Conservation (phyloP, 1,140 invertebrate species). For the Conus ventricosus region DNA sequence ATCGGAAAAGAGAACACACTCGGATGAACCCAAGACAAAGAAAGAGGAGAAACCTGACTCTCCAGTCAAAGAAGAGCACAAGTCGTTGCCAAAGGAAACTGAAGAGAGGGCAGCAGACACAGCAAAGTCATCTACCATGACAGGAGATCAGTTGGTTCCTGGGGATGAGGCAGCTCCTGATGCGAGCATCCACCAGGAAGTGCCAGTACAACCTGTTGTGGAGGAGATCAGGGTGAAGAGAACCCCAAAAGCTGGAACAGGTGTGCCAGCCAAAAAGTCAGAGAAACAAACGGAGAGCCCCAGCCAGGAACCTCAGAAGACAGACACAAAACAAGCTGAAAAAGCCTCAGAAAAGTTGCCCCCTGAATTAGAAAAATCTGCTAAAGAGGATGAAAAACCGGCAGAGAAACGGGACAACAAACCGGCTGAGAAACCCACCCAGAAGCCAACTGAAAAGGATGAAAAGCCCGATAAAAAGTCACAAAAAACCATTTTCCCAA, state of each 20-base stretch:
- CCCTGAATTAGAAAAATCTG: not conserved
- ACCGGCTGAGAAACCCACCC: not conserved
- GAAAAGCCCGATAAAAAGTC: not conserved
- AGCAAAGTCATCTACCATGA: too few species aligned
- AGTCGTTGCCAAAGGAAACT: not conserved
- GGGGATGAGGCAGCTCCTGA: not conserved
- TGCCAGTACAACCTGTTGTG: not conserved
- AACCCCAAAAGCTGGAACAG: slow-evolving; percentile 15
- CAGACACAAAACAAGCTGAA: not conserved
- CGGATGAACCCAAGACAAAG: not conserved
- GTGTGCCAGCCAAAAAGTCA: not conserved
- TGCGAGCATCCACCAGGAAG: not conserved
- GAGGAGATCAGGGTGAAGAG: slow-evolving; percentile 17
- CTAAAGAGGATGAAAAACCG: not conserved
- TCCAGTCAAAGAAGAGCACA: not conserved
- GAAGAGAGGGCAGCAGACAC: not conserved
- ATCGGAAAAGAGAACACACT: not conserved
- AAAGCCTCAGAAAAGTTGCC: not conserved
- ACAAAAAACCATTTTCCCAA: not conserved
- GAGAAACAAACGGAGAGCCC: not conserved
- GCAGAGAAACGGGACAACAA: not conserved
- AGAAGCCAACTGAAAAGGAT: not conserved
- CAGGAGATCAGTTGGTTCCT: too few species aligned
- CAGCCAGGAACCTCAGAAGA: slow-evolving; percentile 1
- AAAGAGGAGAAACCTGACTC: not conserved